Base-by-base conservation (phyloP, 2,888 invertebrate species). In the Brassicogethes aeneus region DNA sequence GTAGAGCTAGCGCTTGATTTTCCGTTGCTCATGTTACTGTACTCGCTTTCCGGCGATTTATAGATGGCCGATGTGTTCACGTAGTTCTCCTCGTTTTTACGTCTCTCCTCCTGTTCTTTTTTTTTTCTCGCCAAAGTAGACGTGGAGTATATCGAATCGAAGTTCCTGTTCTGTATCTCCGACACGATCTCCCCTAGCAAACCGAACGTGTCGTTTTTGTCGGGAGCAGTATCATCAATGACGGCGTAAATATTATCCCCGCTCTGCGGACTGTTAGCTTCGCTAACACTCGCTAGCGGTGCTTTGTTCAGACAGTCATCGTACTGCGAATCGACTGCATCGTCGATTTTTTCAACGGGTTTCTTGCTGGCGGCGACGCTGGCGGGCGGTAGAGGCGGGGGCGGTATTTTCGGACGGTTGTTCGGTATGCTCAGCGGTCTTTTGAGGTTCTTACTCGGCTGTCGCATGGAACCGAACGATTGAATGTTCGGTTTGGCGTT, bases 121-220 rank as follows among this genome's bases (percentile, higher is more conserved):
- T 79, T 77, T 54, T 79, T 80, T 41, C 78, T 70, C 1, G 77
- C 74, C 2, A 85, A 64, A 0, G 83, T 84, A 1, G 84, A 81
- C 0, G 84, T 82, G 0, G 88, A 87, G 61, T 91, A 91, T 51
- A 91, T 88, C 0, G 89, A 89, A 54, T 90, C 89, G 29, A 85
- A 82, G 61, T 90, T 90, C 17, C 88, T 72, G 54, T 83, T 84
- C 55, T 90, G 87, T 56, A 91, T 90, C 66, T 91, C 91, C 33
- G 80, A 80, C 0, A 91, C 90, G 43, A 91, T 91, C 68, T 91
- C 91, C 3, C 87, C 85, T 0, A 91, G 66, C 14, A 91, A 66
- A 0, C 89, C 89, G 72, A 86, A 77, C 47, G 80, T 82, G 43
- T 84, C 84, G 8, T 73, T 70, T 7, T 34, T n/a, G 2, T 38